A percentile compares a stretch with the other conserved stretches of the same genome.
Conservation (phyloP, 2,797 vertebrate genomes). For the Leuciscus waleckii region DNA sequence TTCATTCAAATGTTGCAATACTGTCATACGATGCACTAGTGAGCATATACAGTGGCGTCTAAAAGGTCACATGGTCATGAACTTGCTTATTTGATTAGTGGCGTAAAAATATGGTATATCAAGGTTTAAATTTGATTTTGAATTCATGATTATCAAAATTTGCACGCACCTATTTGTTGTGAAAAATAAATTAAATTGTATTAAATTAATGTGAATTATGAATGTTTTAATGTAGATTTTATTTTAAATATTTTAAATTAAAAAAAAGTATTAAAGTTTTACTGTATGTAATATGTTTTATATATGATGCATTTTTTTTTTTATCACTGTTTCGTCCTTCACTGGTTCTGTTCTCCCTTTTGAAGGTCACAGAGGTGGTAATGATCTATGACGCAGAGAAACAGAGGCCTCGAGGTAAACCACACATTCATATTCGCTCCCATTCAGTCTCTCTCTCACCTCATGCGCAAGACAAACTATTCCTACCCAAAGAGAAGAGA, state of each 20-base stretch:
- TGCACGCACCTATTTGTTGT: neutral
- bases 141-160: neutral
- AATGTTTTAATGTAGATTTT: no score
- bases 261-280: no score
- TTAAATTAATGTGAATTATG: no score
- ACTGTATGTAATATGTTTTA: neutral
- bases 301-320: slow-evolving; percentile 20
- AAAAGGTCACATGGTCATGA: neutral
- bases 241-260: no score
- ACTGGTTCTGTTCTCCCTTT: slow-evolving; percentile 29
- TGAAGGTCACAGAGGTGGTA: slow-evolving; percentile 99
- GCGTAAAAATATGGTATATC: neutral
- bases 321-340: neutral
- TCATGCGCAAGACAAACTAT: slow-evolving; percentile 98
- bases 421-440: slow-evolving; percentile 86
- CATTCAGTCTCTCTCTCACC: slow-evolving; percentile 79
- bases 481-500: slow-evolving; percentile 79
- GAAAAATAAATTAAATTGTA: no score
- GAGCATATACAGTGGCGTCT: neutral
- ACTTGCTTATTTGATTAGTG: neutral
- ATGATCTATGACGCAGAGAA: slow-evolving; percentile 99
- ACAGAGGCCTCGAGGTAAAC: slow-evolving; percentile 99
- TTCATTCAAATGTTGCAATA: neutral
- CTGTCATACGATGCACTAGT: neutral
- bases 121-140: neutral